A percentile compares a stretch with the other conserved stretches of the same genome.
Conservation (phyloP, 2,113 vertebrate species). For the Agapornis roseicollis region DNA sequence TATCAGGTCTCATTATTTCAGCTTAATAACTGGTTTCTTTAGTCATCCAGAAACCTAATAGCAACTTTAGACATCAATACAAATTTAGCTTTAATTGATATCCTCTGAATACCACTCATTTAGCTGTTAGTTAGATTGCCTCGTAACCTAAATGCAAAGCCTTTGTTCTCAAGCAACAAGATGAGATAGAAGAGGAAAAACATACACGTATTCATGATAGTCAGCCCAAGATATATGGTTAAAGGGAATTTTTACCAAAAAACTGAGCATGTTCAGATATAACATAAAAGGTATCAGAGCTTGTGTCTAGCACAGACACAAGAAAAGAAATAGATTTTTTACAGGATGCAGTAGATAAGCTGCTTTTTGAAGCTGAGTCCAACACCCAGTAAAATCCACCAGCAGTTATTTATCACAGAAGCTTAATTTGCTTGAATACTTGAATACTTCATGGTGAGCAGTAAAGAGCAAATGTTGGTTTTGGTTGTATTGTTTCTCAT, state of each 20-base stretch:
- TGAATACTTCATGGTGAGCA: neutral
- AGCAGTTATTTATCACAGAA: conserved; percentile 3
- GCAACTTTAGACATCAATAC: conserved; percentile 48
- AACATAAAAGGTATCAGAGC: neutral
- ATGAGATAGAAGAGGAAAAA: neutral
- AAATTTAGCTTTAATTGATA: conserved; percentile 33
- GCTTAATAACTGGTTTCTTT: conserved; percentile 26
- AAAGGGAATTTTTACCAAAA: neutral
- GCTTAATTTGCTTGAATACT: conserved; percentile 1
- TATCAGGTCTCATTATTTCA: conserved; percentile 21
- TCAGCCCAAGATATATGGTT: neutral
- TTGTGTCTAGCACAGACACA: neutral
- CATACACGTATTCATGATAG: neutral
- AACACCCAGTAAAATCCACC: neutral
- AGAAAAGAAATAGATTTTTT: neutral
- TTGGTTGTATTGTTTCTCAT: neutral
- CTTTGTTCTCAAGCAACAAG: conserved; percentile 1
- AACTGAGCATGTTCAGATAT: neutral
- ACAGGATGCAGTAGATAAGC: neutral
- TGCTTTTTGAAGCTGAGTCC: neutral
- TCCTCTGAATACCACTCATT: conserved; percentile 25
- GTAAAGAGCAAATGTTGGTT: neutral
- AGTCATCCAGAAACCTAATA: conserved; percentile 38
- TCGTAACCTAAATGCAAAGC: neutral
- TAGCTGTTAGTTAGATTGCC: conserved; percentile 29